Conservation (phyloP, 2,888 invertebrate species). For the Phengaris alcon region DNA sequence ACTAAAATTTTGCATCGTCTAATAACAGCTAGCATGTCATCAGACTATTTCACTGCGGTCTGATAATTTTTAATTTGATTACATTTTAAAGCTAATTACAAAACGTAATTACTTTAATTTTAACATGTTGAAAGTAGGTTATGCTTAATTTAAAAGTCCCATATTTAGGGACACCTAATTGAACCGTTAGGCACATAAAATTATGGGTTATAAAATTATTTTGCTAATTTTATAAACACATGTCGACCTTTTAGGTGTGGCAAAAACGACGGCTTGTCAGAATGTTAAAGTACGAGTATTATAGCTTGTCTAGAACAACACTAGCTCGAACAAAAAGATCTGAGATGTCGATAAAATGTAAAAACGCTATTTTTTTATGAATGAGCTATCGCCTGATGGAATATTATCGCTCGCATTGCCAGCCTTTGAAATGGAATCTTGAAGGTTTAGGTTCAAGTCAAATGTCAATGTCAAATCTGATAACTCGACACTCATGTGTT, state of each 20-base stretch:
- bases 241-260: conserved; percentile 9
- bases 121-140: conserved; percentile 7
- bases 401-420: no score
- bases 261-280: background rate
- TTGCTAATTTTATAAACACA: background rate
- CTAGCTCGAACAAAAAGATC: background rate
- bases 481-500: no score
- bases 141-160: background rate
- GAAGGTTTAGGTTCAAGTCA: no score
- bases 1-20: background rate
- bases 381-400: no score
- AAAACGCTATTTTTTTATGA: no score
- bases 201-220: background rate
- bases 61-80: background rate
- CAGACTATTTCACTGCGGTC: background rate
- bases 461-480: no score
- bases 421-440: no score
- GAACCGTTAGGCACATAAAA: background rate
- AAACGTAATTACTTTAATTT: conserved; percentile 4
- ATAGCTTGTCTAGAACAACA: background rate
- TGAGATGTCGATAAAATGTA: background rate
- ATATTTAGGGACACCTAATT: conserved; percentile 1
- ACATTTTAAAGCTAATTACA: background rate
- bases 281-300: background rate
- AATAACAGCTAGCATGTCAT: background rate